phyloP scores from a whole-genome alignment of 2,113 vertebrate genomes.

The Actenoides hombroni region DNA sequence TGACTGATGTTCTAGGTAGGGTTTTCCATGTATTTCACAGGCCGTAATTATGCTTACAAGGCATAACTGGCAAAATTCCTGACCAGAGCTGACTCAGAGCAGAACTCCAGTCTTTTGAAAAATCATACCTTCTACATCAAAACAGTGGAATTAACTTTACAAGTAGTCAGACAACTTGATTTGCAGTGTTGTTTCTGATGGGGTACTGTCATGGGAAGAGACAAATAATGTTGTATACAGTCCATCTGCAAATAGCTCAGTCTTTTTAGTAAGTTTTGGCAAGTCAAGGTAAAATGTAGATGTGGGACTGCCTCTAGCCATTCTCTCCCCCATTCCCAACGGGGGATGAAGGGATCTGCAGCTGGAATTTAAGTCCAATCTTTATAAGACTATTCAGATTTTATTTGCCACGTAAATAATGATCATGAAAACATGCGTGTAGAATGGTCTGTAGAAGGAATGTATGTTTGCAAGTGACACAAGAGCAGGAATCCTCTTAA shows the following conservation, averaged over 20 bases:
- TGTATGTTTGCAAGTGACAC: not conserved
- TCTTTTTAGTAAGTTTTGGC: not conserved
- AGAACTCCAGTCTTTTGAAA: not conserved
- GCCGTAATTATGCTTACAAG: not conserved
- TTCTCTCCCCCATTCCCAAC: not conserved
- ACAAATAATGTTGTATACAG: not conserved
- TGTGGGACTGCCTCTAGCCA: not conserved
- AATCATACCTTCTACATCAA: not conserved
- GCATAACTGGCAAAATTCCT: not conserved
- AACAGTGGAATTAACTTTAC: not conserved
- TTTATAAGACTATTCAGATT: not conserved
- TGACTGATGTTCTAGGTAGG: not conserved
- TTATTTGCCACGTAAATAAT: not conserved
- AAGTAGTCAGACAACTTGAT: not conserved
- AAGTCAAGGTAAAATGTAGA: not conserved
- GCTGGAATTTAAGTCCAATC: not conserved
- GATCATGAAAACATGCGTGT: not conserved
- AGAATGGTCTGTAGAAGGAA: not conserved
- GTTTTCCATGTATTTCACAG: not conserved
- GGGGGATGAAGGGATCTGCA: not conserved
- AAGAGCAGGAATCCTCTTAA: not conserved
- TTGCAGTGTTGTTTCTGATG: not conserved
- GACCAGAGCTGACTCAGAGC: not conserved
- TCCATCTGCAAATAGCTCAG: not conserved
- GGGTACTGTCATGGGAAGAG: not conserved